Base-by-base conservation (phyloP, 2,888 invertebrate genomes). In the Amphipyra tragopoginis region DNA sequence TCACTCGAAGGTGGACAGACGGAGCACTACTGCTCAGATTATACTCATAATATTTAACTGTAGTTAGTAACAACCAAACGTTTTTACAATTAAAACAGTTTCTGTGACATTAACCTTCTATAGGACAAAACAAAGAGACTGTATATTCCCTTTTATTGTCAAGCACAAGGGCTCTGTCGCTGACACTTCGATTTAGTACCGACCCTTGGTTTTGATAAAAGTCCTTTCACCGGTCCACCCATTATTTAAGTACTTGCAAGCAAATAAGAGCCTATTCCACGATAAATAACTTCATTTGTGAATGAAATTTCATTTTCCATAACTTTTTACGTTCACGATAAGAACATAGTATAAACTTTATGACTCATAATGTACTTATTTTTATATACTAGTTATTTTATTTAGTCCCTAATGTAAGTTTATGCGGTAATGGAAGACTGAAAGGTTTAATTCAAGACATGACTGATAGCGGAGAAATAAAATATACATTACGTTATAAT, bases 161-260 rank as follows among this genome's bases (percentile, higher is more conserved):
- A 90, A 89, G 86, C 80, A 87, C 90, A 90, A 88, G 86, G 84
- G 81, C 69, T 83, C 87, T 93, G 93, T 74, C 75, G 82, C 80
- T 90, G 93, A 93, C 93, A 93, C 89, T 90, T 93, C 93, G 90
- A 93, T 93, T 93, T 92, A 92, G 86, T 88, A 82, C 87, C 89
- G 88, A 89, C 90, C 91, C 90, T 91, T 89, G 87, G 88, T 88
- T n/a, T 89, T 90, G 88, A 90, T 89, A 91, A 89, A 92, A 91
- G 86, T 89, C 86, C 88, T 88, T 88, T 87, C 83, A 86, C 82
- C 79, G 85, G 84, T 83, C 83, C 84, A 84, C 83, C 83, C 86
- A 89, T 89, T 90, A 90, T 88, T 90, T 85, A 83, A 83, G 83
- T 82, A 85, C 81, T 79, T 68, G 65, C 69, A 77, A 75, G 58